Conservation (phyloP, 2,888 invertebrate species). For the Tetrapedia diversipes region DNA sequence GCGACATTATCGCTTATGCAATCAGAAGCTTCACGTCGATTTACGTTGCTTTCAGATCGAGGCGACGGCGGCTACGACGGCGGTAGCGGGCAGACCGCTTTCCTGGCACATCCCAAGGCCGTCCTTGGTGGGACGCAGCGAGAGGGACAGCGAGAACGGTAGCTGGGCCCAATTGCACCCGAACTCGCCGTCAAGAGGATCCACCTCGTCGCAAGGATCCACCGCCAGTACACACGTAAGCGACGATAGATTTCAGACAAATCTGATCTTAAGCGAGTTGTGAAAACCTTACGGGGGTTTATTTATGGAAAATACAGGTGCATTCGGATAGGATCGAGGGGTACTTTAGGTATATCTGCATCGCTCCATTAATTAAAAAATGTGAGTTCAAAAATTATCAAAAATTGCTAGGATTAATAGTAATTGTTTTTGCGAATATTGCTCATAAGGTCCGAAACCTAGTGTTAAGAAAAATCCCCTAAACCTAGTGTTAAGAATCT, state of each 20-base stretch:
- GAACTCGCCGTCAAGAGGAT: slow-evolving; percentile 83
- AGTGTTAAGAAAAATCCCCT: too few species aligned
- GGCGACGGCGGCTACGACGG: slow-evolving; percentile 69
- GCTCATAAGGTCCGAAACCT: too few species aligned
- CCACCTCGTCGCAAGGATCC: slow-evolving; percentile 88
- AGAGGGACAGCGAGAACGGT: slow-evolving; percentile 78
- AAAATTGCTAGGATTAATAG: too few species aligned
- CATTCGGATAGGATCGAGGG: neutral
- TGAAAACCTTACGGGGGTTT: too few species aligned
- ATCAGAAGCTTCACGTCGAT: slow-evolving; percentile 68
- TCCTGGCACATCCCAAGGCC: slow-evolving; percentile 94
- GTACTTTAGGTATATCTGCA: too few species aligned
- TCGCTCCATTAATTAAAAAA: too few species aligned
- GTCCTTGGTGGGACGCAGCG: slow-evolving; percentile 85
- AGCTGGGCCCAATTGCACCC: slow-evolving; percentile 79
- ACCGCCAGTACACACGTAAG: slow-evolving; percentile 91
- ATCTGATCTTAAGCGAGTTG: too few species aligned
- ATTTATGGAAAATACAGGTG: neutral
- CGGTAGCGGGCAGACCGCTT: slow-evolving; percentile 76
- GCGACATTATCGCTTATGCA: slow-evolving; percentile 70
- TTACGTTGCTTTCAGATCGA: slow-evolving; percentile 74
- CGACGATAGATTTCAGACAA: slow-evolving; percentile 52
- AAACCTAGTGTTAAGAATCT: too few species aligned
- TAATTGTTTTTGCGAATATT: too few species aligned
- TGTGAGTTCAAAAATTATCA: too few species aligned